Evolutionary conservation across 1,140 invertebrate genomes (phyloP), one percentile per base, ranked within the genome.

Genomic region (Ostrea denselamellosa): DNA sequence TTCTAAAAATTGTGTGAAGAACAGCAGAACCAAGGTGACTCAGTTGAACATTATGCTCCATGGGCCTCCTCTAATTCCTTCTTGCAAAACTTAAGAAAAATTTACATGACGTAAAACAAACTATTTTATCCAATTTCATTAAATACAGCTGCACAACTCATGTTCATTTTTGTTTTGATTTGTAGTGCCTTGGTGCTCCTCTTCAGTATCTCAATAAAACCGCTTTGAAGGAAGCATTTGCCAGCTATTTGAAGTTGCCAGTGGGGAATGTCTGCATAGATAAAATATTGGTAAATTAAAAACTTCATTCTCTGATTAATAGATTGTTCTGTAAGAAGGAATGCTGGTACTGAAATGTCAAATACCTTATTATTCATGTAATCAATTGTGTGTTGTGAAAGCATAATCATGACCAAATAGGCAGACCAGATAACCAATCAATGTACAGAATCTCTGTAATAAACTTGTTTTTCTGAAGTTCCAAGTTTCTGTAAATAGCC

Each of bases 231-330:
- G 68, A 77, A 77, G 22, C 68, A 77, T 77, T 77, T 77, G 68
- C 68, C 68, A 77, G 68, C 68, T 77, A 77, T 77, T 77, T 77
- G 68, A 77, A 77, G 25, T 77, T 77, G 68, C 68, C 68, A 14
- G 68, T 77, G 68, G 68, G 28, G 25, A 77, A 77, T 77, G 68
- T 77, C 22, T 77, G 68, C 68, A 77, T 77, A 28, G 68, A 77
- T 34, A 77, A 77, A 77, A 77, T 77, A 28, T 77, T 77, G 68
- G 68, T 77, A 77, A 77, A 28, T 44, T 28, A 34, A 25, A 14
- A 28, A 77, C 14, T 14, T 77, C 28, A 25, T 77, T 28, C 22
- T 77, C 12, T 77, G 10, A 62, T 62, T 62, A 62, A 62, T 62
- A 62, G 17, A 62, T 19, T 77, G 22, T 77, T 77, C 5, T 77